Conservation (phyloP, 64 coral and sea anemone species). For the Orbicella faveolata region DNA sequence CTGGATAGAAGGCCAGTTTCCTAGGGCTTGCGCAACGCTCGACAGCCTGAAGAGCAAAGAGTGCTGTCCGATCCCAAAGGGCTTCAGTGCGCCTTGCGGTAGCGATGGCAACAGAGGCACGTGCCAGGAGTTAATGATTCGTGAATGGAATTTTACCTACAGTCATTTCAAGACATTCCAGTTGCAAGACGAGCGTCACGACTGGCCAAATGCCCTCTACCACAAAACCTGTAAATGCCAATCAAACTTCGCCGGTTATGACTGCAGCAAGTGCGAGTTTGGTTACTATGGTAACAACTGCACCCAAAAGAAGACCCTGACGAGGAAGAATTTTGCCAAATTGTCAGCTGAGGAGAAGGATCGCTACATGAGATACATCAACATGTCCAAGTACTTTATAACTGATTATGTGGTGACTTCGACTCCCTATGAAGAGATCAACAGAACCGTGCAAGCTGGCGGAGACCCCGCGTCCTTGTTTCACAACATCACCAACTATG, state of each 20-base stretch:
- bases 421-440: slow-evolving; percentile 54
- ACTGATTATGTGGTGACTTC: slow-evolving; percentile 66
- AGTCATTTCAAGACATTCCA: slow-evolving; percentile 57
- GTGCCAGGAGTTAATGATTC: slow-evolving; percentile 50
- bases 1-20: slow-evolving; percentile 66
- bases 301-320: slow-evolving; percentile 45
- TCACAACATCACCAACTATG: slow-evolving; percentile 43
- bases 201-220: slow-evolving; percentile 69
- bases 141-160: slow-evolving; percentile 44
- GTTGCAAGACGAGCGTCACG: slow-evolving; percentile 39
- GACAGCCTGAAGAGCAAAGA: slow-evolving; percentile 52
- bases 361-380: slow-evolving; percentile 62
- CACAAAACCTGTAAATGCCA: slow-evolving; percentile 73
- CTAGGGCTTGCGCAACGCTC: slow-evolving; percentile 30
- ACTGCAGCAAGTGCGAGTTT: slow-evolving; percentile 84
- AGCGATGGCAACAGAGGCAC: slow-evolving; percentile 50
- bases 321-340: slow-evolving; percentile 43
- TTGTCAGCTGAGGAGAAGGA: slow-evolving; percentile 58
- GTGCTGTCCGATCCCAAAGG: slow-evolving; percentile 67
- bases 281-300: slow-evolving; percentile 65
- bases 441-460: slow-evolving; percentile 1
- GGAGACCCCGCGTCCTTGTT: slow-evolving; percentile 39
- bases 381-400: slow-evolving; percentile 36
- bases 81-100: slow-evolving; percentile 51
- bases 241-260: slow-evolving; percentile 55